phyloP scores from a whole-genome alignment of 2,888 invertebrate species.

The Mythimna ferrago region DNA sequence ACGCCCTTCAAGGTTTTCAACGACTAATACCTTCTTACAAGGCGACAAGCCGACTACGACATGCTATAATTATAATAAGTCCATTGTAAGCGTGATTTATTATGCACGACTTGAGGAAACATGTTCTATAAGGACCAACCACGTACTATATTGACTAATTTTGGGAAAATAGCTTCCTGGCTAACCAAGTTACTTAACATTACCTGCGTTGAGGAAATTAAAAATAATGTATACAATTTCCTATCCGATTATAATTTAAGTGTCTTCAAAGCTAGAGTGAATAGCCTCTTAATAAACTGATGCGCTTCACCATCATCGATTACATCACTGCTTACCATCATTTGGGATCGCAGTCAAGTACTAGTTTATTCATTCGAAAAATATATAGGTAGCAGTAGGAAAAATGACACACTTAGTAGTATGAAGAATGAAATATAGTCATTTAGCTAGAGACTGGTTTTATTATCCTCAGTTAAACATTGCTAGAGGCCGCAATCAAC shows the following conservation, averaged over 20 bases:
- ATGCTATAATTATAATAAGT: slow-evolving; percentile 4
- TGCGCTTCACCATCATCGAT: too few species aligned
- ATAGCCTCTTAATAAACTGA: too few species aligned
- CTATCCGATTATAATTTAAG: too few species aligned
- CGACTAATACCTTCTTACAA: slow-evolving; percentile 46
- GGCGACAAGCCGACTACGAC: slow-evolving; percentile 38
- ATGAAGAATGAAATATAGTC: too few species aligned
- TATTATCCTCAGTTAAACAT: neutral
- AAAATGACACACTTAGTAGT: too few species aligned
- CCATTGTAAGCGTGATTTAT: slow-evolving; percentile 13
- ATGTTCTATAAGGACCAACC: neutral
- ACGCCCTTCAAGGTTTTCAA: slow-evolving; percentile 43
- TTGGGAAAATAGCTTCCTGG: neutral
- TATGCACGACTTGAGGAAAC: neutral
- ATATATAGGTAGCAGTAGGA: too few species aligned
- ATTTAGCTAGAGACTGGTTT: neutral
- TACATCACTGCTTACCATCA: too few species aligned
- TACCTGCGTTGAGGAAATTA: neutral
- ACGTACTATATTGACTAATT: neutral
- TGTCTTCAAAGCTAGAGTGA: too few species aligned
- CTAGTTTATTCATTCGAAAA: too few species aligned
- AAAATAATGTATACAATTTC: neutral
- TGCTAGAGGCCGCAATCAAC: too few species aligned
- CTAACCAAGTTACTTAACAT: neutral
- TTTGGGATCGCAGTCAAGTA: too few species aligned